Evolutionary conservation across 2,113 vertebrate species (phyloP), one percentile per base, ranked within the genome.

Genomic region (Perccottus glenii): DNA sequence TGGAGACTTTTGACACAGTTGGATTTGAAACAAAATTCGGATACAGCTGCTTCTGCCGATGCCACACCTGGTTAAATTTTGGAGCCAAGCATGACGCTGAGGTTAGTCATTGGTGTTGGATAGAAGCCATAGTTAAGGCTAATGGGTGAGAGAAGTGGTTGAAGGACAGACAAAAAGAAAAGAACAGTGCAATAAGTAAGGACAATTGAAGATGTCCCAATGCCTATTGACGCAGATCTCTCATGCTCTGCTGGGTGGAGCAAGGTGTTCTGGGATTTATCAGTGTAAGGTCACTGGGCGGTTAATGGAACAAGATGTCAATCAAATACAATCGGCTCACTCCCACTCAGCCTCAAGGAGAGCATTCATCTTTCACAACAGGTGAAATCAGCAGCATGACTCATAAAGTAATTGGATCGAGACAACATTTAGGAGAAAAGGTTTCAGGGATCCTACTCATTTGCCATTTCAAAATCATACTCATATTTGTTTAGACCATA

Each of bases 11-110:
- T 64, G 70, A 85, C 76, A 87, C 70, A 81, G 85, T 84, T 68
- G 60, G 38, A 58, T 40, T 40, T 10, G 67, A 67, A 78, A 52
- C 55, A 46, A 75, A 74, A 76, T 76, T 85, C 77, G 32, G 81
- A 78, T 78, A 87, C 83, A 86, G 78, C 70, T 90, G 88, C 86
- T 90, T 86, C 84, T 67, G 77, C 66, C 75, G 77, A 69, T 59
- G 79, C 69, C 50, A 73, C 89, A 89, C 85, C 90, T 90, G 89
- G 72, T 70, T 43, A 46, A 61, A 67, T 66, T 32, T 64, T 32
- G 14, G 69, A 77, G 79, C 82, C 73, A 74, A 78, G 76, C 75
- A 78, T 66, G 58, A 61, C 75, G 73, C 46, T 60, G 71, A 67
- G 75, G 78, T 85, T 81, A 82, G 72, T 84, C 60, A 56, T 66